phyloP scores from a whole-genome alignment of 2,113 vertebrate species.

The Crotalus horridus region DNA sequence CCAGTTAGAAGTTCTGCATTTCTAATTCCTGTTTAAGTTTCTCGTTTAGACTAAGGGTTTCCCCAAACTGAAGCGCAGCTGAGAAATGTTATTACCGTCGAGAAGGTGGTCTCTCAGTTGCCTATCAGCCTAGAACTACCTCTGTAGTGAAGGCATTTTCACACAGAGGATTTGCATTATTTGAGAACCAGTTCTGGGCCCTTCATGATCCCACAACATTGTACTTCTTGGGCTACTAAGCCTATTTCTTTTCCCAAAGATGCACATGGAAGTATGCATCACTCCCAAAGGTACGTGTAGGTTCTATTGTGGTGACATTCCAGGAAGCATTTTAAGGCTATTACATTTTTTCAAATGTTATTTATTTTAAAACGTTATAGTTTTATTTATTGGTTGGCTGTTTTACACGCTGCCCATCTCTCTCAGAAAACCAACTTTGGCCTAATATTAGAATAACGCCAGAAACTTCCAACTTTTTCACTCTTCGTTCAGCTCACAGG shows the following conservation, averaged over 20 bases:
- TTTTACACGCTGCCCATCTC: background rate
- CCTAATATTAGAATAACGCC: background rate
- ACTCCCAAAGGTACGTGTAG: background rate
- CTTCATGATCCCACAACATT: background rate
- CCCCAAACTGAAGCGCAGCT: background rate
- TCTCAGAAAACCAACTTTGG: background rate
- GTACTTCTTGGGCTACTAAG: background rate
- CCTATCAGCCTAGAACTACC: background rate
- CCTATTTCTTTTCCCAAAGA: background rate
- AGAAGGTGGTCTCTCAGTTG: background rate
- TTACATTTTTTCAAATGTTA: background rate
- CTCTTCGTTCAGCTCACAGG: background rate
- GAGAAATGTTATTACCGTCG: background rate
- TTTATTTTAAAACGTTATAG: background rate
- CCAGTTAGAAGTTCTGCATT: background rate
- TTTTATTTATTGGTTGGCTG: background rate
- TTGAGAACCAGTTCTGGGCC: background rate
- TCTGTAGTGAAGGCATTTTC: background rate
- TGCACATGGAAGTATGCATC: background rate
- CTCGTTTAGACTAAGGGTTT: background rate
- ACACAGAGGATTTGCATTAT: background rate
- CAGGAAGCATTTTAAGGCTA: background rate
- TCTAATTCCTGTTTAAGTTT: background rate
- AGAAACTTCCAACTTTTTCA: background rate
- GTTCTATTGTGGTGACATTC: background rate